Percentiles rank a stretch among this genome's conserved stretches.
These are phyloP conservation scores for Plutomurus gul DNA, from an alignment of 1,140 invertebrate genomes.

Conservation along the genomic window DNA sequence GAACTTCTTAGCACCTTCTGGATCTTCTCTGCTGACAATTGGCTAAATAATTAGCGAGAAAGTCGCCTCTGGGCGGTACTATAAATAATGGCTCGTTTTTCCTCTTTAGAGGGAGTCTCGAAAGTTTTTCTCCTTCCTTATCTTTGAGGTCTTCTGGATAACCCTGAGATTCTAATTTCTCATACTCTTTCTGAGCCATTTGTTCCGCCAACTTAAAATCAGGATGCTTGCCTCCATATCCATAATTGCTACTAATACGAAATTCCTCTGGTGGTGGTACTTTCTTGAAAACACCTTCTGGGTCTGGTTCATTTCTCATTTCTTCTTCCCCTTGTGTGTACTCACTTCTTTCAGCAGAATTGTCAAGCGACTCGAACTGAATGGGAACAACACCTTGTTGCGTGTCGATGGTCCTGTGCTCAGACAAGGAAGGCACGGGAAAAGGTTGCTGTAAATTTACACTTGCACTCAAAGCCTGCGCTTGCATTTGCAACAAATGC, in stretches of 20 bases:
- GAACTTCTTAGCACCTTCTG: neutral
- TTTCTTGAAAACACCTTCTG: neutral
- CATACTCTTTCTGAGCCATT: constrained; percentile 50
- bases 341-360: neutral
- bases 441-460: constrained; percentile 30
- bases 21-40: neutral
- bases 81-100: constrained; percentile 37
- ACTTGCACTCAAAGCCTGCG: neutral
- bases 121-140: neutral
- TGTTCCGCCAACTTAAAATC: constrained; percentile 49
- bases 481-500: neutral
- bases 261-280: constrained; percentile 46
- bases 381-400: constrained; percentile 42
- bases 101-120: neutral
- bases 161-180: constrained; percentile 43
- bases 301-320: neutral
- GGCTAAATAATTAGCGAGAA: constrained; percentile 14
- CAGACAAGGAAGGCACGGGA: constrained; percentile 28
- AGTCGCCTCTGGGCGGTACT: constrained; percentile 41
- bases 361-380: constrained; percentile 41
- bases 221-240: constrained; percentile 48
- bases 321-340: neutral
- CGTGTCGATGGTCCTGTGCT: neutral
- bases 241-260: constrained; percentile 18
- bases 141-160: constrained; percentile 44